Percentiles rank a stretch among this genome's conserved stretches.
Conservation (phyloP, 2,113 vertebrate genomes). For the Dromas ardeola region DNA sequence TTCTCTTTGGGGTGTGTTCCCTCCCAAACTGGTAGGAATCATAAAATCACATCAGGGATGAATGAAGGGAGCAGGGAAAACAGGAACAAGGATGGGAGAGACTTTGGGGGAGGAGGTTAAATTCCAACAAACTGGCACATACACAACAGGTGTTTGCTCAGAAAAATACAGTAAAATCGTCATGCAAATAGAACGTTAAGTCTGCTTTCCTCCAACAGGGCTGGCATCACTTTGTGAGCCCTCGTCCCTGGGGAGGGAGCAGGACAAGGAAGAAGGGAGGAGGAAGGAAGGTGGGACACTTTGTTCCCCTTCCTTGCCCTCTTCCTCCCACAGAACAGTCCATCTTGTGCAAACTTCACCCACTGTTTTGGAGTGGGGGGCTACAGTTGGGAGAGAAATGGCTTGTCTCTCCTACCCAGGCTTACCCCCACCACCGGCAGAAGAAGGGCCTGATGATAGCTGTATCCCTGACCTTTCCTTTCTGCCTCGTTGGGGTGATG, state of each 20-base stretch:
- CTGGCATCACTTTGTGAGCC: slow-evolving; percentile 3
- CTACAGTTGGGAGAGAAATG: slow-evolving; percentile 1
- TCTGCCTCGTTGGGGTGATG: not conserved
- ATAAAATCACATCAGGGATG: slow-evolving; percentile 55
- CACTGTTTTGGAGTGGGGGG: slow-evolving; percentile 5
- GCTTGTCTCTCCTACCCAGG: not conserved
- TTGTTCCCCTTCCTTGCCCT: slow-evolving; percentile 35
- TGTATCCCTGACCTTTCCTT: slow-evolving; percentile 2
- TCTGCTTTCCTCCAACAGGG: slow-evolving; percentile 59
- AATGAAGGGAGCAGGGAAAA: slow-evolving; percentile 23
- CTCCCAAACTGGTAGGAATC: slow-evolving; percentile 58
- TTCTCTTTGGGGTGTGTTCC: slow-evolving; percentile 55
- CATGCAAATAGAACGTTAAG: slow-evolving; percentile 80
- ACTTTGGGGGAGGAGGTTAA: slow-evolving; percentile 24
- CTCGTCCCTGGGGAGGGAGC: slow-evolving; percentile 7
- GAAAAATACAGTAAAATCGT: slow-evolving; percentile 82
- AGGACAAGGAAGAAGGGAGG: slow-evolving; percentile 49
- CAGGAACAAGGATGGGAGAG: not conserved
- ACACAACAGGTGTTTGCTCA: slow-evolving; percentile 83
- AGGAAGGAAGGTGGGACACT: slow-evolving; percentile 45
- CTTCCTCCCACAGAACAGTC: slow-evolving; percentile 65
- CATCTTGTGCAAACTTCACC: slow-evolving; percentile 72
- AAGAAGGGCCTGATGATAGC: slow-evolving; percentile 19
- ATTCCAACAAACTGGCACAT: slow-evolving; percentile 78
- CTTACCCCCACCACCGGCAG: not conserved